Conservation (phyloP, 2,797 vertebrate genomes). For the Serranus cabrilla region DNA sequence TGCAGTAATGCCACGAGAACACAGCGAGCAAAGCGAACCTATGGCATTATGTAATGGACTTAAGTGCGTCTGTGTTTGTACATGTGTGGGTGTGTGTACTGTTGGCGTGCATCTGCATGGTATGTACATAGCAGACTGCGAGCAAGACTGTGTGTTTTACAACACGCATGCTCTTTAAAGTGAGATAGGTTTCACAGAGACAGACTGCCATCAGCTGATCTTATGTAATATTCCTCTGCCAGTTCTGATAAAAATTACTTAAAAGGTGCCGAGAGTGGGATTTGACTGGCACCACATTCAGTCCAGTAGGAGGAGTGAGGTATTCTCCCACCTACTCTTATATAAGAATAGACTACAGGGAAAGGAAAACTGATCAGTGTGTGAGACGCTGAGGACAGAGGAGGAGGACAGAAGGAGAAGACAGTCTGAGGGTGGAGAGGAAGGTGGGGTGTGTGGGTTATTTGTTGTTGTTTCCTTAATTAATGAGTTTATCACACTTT, state of each 20-base stretch:
- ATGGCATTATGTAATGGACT: constrained; percentile 72
- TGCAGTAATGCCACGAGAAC: constrained; percentile 30
- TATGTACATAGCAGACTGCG: constrained; percentile 46
- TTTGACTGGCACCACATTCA: constrained; percentile 72
- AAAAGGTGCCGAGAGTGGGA: constrained; percentile 76
- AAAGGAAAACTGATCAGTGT: constrained; percentile 48
- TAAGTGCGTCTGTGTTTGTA: constrained; percentile 61
- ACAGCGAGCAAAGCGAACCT: constrained; percentile 43
- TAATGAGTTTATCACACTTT: constrained; percentile 39
- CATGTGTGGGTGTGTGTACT: constrained; percentile 63
- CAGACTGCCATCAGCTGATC: constrained; percentile 71
- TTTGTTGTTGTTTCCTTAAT: constrained; percentile 54
- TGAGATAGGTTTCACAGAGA: constrained; percentile 54
- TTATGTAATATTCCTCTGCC: constrained; percentile 81
- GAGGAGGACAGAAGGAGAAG: constrained; percentile 20
- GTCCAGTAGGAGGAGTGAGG: constrained; percentile 70
- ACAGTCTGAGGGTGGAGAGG: constrained; percentile 15
- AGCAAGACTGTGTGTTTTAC: constrained; percentile 51
- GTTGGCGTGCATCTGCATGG: constrained; percentile 50
- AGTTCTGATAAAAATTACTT: constrained; percentile 69
- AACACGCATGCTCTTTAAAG: constrained; percentile 46
- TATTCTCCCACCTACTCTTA: constrained; percentile 77
- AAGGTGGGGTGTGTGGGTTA: constrained; percentile 19
- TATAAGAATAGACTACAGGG: constrained; percentile 68
- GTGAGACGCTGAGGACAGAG: constrained; percentile 48